phyloP scores from a whole-genome alignment of 2,888 invertebrate genomes.

The Cephonodes hylas region DNA sequence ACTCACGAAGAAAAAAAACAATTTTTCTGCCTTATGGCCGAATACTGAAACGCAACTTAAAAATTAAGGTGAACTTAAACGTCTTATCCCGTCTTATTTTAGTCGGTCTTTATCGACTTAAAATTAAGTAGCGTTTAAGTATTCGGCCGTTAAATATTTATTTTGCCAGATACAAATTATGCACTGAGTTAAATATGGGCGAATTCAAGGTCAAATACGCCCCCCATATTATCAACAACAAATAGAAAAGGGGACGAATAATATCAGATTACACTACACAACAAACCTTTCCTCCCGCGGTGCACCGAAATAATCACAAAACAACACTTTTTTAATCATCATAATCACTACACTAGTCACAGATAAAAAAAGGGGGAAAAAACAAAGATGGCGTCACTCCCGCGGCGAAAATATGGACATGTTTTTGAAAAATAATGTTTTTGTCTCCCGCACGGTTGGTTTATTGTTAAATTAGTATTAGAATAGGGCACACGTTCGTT shows the following conservation, averaged over 20 bases:
- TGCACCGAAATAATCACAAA: slow-evolving; percentile 49
- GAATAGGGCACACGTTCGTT: slow-evolving; percentile 35
- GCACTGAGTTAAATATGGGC: neutral
- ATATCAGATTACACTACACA: slow-evolving; percentile 1
- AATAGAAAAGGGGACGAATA: neutral
- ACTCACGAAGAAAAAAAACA: neutral
- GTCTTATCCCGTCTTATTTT: too few species aligned
- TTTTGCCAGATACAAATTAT: too few species aligned
- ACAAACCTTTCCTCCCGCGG: slow-evolving; percentile 42
- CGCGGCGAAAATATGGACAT: too few species aligned
- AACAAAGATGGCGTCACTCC: neutral
- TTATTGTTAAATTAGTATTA: neutral
- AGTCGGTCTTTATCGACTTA: too few species aligned
- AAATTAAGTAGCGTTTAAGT: too few species aligned
- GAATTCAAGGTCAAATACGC: neutral
- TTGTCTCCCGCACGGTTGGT: neutral
- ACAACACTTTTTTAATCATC: slow-evolving; percentile 54
- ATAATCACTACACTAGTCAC: slow-evolving; percentile 6
- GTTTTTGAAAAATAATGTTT: neutral
- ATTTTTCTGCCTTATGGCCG: too few species aligned
- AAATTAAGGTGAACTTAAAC: too few species aligned
- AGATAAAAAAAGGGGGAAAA: neutral
- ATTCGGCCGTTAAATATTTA: too few species aligned
- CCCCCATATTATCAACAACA: neutral
- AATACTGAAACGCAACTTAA: too few species aligned